Conservation (phyloP, 1,140 invertebrate genomes). For the Lasioglossum baleicum region DNA sequence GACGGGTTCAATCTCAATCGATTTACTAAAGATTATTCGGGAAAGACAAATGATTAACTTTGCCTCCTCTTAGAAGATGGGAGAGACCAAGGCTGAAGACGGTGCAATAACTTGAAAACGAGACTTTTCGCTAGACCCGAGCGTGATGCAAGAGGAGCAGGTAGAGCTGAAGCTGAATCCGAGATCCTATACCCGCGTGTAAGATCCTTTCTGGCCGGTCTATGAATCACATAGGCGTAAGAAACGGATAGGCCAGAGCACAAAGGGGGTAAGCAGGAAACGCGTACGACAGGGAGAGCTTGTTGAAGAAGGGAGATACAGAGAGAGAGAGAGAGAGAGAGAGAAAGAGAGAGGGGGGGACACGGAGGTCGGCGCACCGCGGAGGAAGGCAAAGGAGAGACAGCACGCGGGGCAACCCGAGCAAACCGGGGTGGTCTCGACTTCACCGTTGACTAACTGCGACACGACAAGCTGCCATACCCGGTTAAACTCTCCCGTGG, state of each 20-base stretch:
- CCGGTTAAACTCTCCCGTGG: constrained; percentile 63
- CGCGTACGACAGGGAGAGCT: not conserved
- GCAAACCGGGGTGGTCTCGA: constrained; percentile 68
- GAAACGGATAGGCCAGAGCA: constrained; percentile 34
- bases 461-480: constrained; percentile 73
- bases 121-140: not conserved
- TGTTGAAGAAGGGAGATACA: too few species aligned
- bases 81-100: too few species aligned
- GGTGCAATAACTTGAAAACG: too few species aligned
- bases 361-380: constrained; percentile 47
- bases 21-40: not conserved
- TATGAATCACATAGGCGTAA: constrained; percentile 57
- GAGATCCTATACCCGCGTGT: constrained; percentile 37
- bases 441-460: constrained; percentile 69
- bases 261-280: constrained; percentile 43
- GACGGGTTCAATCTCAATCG: constrained; percentile 58
- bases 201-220: constrained; percentile 45
- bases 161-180: constrained; percentile 8
- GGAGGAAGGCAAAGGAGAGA: constrained; percentile 40
- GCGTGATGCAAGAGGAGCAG: constrained; percentile 39
- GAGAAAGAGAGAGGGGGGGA: constrained; percentile 15
- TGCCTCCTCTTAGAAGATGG: too few species aligned
- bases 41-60: too few species aligned
- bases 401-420: constrained; percentile 37
- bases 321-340: not conserved